phyloP scores from a whole-genome alignment of 23 tunicate genomes.

The Aplidium turbinatum region DNA sequence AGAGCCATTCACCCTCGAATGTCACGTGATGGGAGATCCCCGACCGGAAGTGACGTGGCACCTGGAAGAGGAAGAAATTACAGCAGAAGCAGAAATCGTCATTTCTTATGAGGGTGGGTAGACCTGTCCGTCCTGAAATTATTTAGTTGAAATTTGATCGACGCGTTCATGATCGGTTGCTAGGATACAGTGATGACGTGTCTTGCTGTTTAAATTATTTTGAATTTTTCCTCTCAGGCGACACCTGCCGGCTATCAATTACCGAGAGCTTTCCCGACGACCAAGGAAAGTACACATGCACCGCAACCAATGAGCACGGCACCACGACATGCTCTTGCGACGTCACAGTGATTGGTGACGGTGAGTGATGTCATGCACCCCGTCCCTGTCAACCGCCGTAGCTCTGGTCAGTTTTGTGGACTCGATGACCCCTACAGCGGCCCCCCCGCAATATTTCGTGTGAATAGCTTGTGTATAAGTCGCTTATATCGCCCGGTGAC shows the following conservation, averaged over 20 bases:
- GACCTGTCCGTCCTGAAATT: too few relatives aligned
- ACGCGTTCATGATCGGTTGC: too few relatives aligned
- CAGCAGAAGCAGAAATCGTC: slow-evolving; percentile 67
- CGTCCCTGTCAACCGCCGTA: too few relatives aligned
- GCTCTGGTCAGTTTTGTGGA: too few relatives aligned
- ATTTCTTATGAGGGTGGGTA: slow-evolving; percentile 68
- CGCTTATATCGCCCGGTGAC: too few relatives aligned
- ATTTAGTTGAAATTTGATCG: too few relatives aligned
- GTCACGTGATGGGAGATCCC: slow-evolving; percentile 80
- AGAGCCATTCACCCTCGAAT: slow-evolving; percentile 59
- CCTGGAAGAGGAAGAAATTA: slow-evolving; percentile 65
- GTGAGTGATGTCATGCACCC: slow-evolving; percentile 27
- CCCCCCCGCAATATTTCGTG: too few relatives aligned
- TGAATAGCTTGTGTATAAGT: too few relatives aligned
- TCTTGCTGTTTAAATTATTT: too few relatives aligned
- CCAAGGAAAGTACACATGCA: slow-evolving; percentile 75
- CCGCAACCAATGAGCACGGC: slow-evolving; percentile 64
- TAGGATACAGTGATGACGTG: too few relatives aligned
- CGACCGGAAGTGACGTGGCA: slow-evolving; percentile 74
- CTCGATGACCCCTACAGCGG: too few relatives aligned
- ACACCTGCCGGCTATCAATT: slow-evolving; percentile 55
- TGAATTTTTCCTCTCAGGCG: slow-evolving; percentile 45
- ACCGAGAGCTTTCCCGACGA: slow-evolving; percentile 89
- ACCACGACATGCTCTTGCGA: slow-evolving; percentile 52
- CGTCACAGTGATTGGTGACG: slow-evolving; percentile 77